phyloP scores from a whole-genome alignment of 2,113 vertebrate genomes.

The Marmota flaviventris region DNA sequence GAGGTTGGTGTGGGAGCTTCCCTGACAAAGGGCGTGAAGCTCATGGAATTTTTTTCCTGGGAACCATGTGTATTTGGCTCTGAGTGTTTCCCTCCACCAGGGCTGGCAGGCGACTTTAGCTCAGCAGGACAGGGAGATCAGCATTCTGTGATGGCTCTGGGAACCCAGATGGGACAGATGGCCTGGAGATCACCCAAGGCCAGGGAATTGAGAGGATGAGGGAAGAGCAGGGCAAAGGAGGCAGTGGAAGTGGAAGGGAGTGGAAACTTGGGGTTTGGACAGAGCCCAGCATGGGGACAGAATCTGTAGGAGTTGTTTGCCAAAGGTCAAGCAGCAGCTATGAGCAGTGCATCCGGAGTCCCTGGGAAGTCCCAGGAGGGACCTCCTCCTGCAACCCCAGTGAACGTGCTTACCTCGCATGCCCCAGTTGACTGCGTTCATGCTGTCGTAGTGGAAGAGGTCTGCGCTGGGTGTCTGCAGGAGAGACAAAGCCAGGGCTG shows the following conservation, averaged over 20 bases:
- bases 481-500: conserved; percentile 43
- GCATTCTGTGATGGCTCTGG: conserved; percentile 18
- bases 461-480: conserved; percentile 93
- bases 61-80: conserved; percentile 38
- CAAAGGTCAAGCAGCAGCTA: not conserved
- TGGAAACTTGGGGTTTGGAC: not conserved
- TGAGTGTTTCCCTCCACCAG: not conserved
- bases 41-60: conserved; percentile 15
- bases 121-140: not conserved
- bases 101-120: not conserved
- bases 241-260: conserved; percentile 25
- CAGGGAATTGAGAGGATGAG: conserved; percentile 1
- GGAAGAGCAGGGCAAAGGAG: conserved; percentile 13
- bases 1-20: not conserved
- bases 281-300: not conserved
- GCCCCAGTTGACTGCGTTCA: conserved; percentile 97
- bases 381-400: not conserved
- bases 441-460: conserved; percentile 96
- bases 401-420: conserved; percentile 91
- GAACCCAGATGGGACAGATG: conserved; percentile 56
- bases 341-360: not conserved
- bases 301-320: not conserved
- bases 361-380: not conserved
- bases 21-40: not conserved
- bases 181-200: conserved; percentile 60